Conservation (phyloP, 1,140 invertebrate genomes). For the Drosophila funebris region DNA sequence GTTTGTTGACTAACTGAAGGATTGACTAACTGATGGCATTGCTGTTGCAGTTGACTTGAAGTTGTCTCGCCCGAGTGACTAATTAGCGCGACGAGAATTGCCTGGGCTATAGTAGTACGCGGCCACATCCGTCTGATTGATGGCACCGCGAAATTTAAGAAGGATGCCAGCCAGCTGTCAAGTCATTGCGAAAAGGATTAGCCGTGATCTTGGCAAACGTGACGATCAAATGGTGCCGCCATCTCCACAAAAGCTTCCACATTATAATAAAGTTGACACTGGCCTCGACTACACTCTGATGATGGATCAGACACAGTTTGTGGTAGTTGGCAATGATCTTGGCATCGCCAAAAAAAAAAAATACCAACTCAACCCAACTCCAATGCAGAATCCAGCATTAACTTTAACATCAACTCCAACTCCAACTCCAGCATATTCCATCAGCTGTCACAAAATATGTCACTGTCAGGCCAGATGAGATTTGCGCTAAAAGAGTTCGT, state of each 20-base stretch:
- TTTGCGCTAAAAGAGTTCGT: slow-evolving; percentile 62
- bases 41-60: slow-evolving; percentile 47
- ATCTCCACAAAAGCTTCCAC: slow-evolving; percentile 57
- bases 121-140: slow-evolving; percentile 72
- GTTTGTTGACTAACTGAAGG: slow-evolving; percentile 7
- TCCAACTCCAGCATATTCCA: slow-evolving; percentile 71
- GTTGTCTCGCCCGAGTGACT: slow-evolving; percentile 55
- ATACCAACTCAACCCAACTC: background rate
- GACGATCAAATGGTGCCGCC: slow-evolving; percentile 80
- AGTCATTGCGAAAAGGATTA: slow-evolving; percentile 83
- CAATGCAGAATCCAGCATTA: background rate
- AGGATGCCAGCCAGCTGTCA: slow-evolving; percentile 79
- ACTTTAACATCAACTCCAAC: background rate
- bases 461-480: slow-evolving; percentile 78
- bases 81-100: slow-evolving; percentile 69
- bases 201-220: slow-evolving; percentile 35
- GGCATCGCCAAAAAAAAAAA: slow-evolving; percentile 13
- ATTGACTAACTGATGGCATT: background rate
- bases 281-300: slow-evolving; percentile 52
- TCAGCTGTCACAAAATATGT: slow-evolving; percentile 83
- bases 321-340: background rate
- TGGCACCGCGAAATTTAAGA: slow-evolving; percentile 83
- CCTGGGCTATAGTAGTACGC: background rate
- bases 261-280: slow-evolving; percentile 78
- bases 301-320: slow-evolving; percentile 66